These are phyloP conservation scores for Chrysoperla carnea DNA, from an alignment of 1,140 invertebrate species.

Conservation along the genomic window DNA sequence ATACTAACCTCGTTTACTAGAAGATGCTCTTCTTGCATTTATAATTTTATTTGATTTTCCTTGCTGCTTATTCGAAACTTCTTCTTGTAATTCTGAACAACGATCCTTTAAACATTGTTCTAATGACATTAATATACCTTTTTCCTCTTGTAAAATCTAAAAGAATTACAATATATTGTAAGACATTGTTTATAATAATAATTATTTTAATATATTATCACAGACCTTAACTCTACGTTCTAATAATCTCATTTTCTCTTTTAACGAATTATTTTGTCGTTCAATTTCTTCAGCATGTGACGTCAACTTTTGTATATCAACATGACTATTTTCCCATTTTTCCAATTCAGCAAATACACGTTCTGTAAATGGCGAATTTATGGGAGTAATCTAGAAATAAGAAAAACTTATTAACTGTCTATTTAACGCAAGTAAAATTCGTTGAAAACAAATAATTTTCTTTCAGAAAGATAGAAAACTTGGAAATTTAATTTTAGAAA, in stretches of 20 bases:
- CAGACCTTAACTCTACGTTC: constrained; percentile 49
- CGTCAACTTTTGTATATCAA: constrained; percentile 47
- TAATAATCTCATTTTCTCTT: constrained; percentile 42
- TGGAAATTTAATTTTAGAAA: no score
- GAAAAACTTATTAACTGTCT: constrained; percentile 3
- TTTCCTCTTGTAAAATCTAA: constrained; percentile 62
- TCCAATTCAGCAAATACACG: constrained; percentile 43
- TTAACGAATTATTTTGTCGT: constrained; percentile 35
- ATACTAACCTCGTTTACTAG: constrained; percentile 12
- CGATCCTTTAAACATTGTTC: constrained; percentile 61
- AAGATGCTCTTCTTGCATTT: background rate
- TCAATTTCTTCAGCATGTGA: constrained; percentile 32
- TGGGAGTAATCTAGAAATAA: constrained; percentile 25
- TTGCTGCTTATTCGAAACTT: constrained; percentile 23
- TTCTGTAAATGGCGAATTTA: constrained; percentile 29
- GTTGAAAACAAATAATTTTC: no score
- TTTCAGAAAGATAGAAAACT: no score
- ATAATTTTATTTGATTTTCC: constrained; percentile 1
- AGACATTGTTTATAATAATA: background rate
- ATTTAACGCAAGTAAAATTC: background rate
- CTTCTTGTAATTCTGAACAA: constrained; percentile 45
- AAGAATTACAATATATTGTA: constrained; percentile 10
- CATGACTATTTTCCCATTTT: constrained; percentile 47
- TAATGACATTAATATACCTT: constrained; percentile 50
- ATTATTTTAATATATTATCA: background rate